Base-by-base conservation (phyloP, 2,113 vertebrate species). In the Colistium nudipinnis region DNA sequence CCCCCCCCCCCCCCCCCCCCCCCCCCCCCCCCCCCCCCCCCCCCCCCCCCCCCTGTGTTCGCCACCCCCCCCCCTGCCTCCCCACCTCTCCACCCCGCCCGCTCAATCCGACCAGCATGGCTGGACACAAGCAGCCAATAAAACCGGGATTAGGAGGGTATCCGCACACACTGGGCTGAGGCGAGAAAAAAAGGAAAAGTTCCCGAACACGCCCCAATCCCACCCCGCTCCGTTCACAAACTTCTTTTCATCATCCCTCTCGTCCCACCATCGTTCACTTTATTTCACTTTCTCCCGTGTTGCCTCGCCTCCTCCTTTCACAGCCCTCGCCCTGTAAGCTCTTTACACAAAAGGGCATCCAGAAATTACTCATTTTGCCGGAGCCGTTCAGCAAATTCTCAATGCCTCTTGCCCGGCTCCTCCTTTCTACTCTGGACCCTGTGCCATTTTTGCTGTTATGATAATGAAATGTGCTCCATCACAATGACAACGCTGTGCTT, bases 131-230 rank as follows among this genome's bases (percentile, higher is more conserved):
- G 87, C 91, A 92, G 91, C 92, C 92, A 94, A 94, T 94, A 94
- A 94, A 94, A 94, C 92, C 90, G 87, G 93, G 93, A 94, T 94
- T 94, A 94, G 91, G 87, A 89, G 92, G 89, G 88, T 87, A 91
- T 93, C 92, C 84, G 88, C 88, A 90, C 87, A 93, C 88, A 91
- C 86, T 89, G 88, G 88, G 91, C 88, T 84, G 87, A 86, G 87
- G 87, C 88, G 59, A 88, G 84, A 93, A 31, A 31, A 45, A 12
- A 92, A 91, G 87, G 8, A 45, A 12, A 92, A 91, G 87, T 92
- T 93, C 90, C 88, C 84, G 91, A 91, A 90, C 90, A 90, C 90
- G 80, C 91, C 90, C 47, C 82, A 64, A 76, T 74, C 90, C 90
- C 89, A 66, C 92, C 89, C 87, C 52, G 68, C 84, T 86, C 83